A percentile compares a stretch with the other conserved stretches of the same genome.
Evolutionary conservation across 2,888 invertebrate species (phyloP).

Genomic region (Hedya salicella): DNA sequence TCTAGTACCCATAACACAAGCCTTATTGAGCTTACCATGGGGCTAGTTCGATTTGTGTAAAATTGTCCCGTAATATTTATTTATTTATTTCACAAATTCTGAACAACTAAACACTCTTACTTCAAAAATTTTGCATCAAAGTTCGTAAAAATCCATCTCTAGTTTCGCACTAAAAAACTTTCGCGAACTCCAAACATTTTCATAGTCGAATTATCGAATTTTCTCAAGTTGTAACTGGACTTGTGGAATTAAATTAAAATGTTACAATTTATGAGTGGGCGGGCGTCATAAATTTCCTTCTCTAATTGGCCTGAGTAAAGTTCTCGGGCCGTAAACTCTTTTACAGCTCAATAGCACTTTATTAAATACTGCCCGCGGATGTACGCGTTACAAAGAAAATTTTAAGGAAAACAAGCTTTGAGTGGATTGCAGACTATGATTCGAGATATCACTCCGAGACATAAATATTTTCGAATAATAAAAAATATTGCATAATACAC

Average conservation of each 20-base stretch:
- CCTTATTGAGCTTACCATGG: too few relatives aligned
- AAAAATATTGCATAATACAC: too few relatives aligned
- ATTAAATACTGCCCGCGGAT: slow-evolving; percentile 61
- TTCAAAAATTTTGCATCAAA: not conserved
- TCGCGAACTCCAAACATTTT: slow-evolving; percentile 36
- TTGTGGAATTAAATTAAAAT: slow-evolving; percentile 79
- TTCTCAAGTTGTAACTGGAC: slow-evolving; percentile 59
- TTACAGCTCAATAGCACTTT: slow-evolving; percentile 75
- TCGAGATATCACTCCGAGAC: too few relatives aligned
- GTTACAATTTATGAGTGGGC: slow-evolving; percentile 77
- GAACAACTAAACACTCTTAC: not conserved
- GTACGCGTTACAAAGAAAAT: slow-evolving; percentile 48
- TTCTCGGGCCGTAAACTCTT: slow-evolving; percentile 75
- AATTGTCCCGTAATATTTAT: too few relatives aligned
- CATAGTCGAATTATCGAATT: slow-evolving; percentile 46
- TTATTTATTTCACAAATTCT: not conserved
- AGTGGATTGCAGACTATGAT: not conserved
- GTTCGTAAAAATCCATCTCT: slow-evolving; percentile 6
- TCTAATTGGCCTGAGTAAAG: slow-evolving; percentile 74
- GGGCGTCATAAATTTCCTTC: slow-evolving; percentile 74
- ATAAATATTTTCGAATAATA: too few relatives aligned
- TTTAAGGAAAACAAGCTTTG: slow-evolving; percentile 9
- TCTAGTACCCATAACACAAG: too few relatives aligned
- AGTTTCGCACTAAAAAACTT: slow-evolving; percentile 28
- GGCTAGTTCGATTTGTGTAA: too few relatives aligned